phyloP scores from a whole-genome alignment of 2,113 vertebrate genomes.

The Tyto alba region DNA sequence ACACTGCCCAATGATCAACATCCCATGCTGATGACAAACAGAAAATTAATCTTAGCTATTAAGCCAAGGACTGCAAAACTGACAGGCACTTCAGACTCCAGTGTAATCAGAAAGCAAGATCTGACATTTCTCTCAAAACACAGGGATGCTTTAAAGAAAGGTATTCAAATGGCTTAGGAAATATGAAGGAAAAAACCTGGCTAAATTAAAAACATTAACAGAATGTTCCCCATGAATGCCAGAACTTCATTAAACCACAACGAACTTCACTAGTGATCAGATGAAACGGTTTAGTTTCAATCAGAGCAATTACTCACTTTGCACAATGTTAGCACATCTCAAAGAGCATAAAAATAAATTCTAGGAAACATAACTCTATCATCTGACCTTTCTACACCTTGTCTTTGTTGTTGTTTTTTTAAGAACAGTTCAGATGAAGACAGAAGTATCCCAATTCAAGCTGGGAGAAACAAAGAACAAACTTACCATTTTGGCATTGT shows the following conservation, averaged over 20 bases:
- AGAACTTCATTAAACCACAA: not conserved
- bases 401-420: too few species aligned
- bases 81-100: not conserved
- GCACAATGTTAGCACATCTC: not conserved
- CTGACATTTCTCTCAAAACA: not conserved
- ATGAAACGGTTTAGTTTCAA: not conserved
- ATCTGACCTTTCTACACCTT: not conserved
- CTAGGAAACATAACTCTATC: not conserved
- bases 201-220: not conserved
- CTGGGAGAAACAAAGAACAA: not conserved
- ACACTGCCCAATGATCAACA: not conserved
- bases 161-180: not conserved
- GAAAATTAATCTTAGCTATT: not conserved
- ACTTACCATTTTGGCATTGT: constrained; percentile 88
- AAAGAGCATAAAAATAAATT: not conserved
- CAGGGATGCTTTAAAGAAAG: not conserved
- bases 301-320: not conserved
- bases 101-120: not conserved
- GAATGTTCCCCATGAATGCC: not conserved
- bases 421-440: not conserved
- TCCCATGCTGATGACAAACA: not conserved
- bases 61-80: not conserved
- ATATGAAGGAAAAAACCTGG: not conserved
- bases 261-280: not conserved
- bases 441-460: not conserved